Base-by-base conservation (phyloP, 30 jellyfish, hydroid and myxozoan genomes). In the Haliclystus octoradiatus region DNA sequence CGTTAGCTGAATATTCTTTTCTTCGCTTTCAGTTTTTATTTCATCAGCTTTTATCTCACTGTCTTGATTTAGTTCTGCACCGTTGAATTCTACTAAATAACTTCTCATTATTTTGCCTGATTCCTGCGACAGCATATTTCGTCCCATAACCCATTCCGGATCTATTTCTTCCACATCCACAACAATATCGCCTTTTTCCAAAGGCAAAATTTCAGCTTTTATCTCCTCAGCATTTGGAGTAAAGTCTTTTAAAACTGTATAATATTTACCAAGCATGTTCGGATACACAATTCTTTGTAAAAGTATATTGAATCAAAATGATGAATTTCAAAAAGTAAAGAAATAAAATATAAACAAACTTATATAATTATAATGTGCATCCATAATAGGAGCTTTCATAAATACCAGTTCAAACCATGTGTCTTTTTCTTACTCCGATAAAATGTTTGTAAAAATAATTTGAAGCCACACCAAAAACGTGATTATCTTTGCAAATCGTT, bases 171-270 rank as follows among this genome's bases (percentile, higher is more conserved):
- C 70, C 25, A 81, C 89, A 69, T 77, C 95, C 12, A 78, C 79
- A 3, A 84, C 52, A 61, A 84, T 84, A 66, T 84, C 95, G 33
- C 95, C 95, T 73, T 78, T 84, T 68, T 77, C 93, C 14, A 71
- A 84, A 28, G 79, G 33, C 23, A 84, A 30, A 19, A 7, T 19
- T 34, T 76, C 85, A 53, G 31, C 72, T 34, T 28, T 70, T 24
- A n/a, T 0, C 64, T 22, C 49, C 25, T 19, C 33, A 34, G 15
- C 73, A 28, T 30, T 30, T 15, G 69, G 89, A 32, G 31, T 53
- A 61, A 25, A 13, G 29, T 5, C 68, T 27, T 40, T 40, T 19
- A 40, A 40, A 9, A 40, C 57, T 9, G 14, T 9, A 40, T 40
- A 40, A 40, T 40, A 40, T 19, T 40, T 19, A 19, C 57, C 57